Percentiles rank a stretch among this genome's conserved stretches.
Evolutionary conservation across 1,140 invertebrate genomes (phyloP).

Genomic region (Metopolophium dirhodum): DNA sequence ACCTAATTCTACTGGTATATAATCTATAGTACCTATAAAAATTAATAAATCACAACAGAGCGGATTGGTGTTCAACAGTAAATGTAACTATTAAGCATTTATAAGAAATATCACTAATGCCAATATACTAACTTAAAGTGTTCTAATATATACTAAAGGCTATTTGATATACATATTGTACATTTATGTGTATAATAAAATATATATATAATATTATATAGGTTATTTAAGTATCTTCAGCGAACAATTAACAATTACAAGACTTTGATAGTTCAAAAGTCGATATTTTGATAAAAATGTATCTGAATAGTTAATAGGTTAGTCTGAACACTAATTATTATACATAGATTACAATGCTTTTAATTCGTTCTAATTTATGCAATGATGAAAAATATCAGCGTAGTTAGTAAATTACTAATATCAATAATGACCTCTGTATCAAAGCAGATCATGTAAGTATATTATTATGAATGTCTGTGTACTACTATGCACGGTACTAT

Average conservation of each 20-base stretch:
- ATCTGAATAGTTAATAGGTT: not conserved
- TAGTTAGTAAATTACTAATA: too few relatives aligned
- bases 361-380: not conserved
- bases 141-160: not conserved
- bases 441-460: too few relatives aligned
- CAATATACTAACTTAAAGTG: not conserved
- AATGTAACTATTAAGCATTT: not conserved
- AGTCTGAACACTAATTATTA: not conserved
- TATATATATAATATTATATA: not conserved
- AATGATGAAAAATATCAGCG: too few relatives aligned
- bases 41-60: not conserved
- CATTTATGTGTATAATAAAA: not conserved
- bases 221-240: too few relatives aligned
- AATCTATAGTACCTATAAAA: not conserved
- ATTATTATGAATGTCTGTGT: too few relatives aligned
- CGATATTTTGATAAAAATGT: not conserved
- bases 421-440: too few relatives aligned
- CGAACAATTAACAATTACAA: not conserved
- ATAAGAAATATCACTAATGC: not conserved
- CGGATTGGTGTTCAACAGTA: not conserved
- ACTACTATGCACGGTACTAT: too few relatives aligned
- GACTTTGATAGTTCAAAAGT: not conserved
- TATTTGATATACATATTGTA: not conserved
- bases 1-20: not conserved
- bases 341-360: not conserved